Conservation (phyloP, 2,113 vertebrate genomes). For the Amphiprion ocellaris region DNA sequence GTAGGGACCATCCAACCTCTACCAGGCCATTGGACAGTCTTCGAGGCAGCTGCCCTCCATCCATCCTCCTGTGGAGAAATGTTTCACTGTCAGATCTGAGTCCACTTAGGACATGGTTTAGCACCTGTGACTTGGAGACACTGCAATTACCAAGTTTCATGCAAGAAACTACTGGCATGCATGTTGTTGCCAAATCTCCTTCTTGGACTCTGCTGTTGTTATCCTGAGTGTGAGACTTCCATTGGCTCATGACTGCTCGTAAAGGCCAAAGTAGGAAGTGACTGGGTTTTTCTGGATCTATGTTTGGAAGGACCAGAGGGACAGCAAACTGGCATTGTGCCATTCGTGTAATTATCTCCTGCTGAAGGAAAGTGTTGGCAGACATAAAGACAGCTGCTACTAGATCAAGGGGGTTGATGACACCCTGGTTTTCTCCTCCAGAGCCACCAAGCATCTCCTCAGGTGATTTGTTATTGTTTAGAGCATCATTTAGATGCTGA, state of each 20-base stretch:
- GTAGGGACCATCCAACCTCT: slow-evolving; percentile 85
- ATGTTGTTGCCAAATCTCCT: slow-evolving; percentile 68
- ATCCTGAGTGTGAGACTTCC: slow-evolving; percentile 44
- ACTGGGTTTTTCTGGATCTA: slow-evolving; percentile 71
- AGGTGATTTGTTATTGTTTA: neutral
- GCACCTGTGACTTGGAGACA: slow-evolving; percentile 87
- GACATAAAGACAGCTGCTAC: slow-evolving; percentile 84
- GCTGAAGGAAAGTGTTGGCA: slow-evolving; percentile 83
- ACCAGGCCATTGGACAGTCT: slow-evolving; percentile 86
- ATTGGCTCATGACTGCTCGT: slow-evolving; percentile 73
- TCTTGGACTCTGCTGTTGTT: slow-evolving; percentile 37
- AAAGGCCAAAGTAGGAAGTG: slow-evolving; percentile 84
- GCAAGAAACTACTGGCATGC: slow-evolving; percentile 86
- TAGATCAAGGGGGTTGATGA: slow-evolving; percentile 85
- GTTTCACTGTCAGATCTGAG: slow-evolving; percentile 56
- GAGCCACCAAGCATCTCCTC: slow-evolving; percentile 32
- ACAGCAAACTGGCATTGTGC: slow-evolving; percentile 84
- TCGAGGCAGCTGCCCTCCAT: slow-evolving; percentile 71
- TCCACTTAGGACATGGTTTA: slow-evolving; percentile 81
- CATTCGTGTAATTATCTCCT: slow-evolving; percentile 84
- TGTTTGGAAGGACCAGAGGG: slow-evolving; percentile 85
- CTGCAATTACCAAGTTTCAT: slow-evolving; percentile 80
- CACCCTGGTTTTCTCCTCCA: slow-evolving; percentile 37
- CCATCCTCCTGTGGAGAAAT: slow-evolving; percentile 82
- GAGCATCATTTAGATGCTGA: slow-evolving; percentile 19